Evolutionary conservation across 2,888 invertebrate genomes (phyloP).

Genomic region (Gibbula magus): DNA sequence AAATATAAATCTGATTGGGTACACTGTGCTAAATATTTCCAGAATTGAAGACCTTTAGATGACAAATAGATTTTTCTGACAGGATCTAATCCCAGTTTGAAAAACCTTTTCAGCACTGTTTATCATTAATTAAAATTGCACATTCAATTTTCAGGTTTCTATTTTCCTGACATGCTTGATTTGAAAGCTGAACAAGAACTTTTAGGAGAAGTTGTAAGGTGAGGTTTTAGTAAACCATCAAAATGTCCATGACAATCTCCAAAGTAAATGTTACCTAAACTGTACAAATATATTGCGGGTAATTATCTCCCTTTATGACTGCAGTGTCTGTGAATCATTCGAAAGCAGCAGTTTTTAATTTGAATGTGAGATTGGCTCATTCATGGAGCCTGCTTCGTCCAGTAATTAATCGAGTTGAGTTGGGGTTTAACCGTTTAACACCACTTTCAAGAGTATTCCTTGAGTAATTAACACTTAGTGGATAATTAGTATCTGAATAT

Average conservation of each 20-base stretch:
- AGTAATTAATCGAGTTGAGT: no score
- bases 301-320: no score
- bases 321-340: not conserved
- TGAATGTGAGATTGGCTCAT: not conserved
- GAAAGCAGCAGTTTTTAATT: not conserved
- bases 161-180: constrained; percentile 91
- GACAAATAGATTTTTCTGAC: no score
- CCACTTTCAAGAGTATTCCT: no score
- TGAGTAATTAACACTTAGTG: not conserved
- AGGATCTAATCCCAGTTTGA: no score
- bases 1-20: no score
- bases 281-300: no score
- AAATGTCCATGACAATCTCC: not conserved
- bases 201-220: constrained; percentile 87
- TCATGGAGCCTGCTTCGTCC: not conserved
- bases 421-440: no score
- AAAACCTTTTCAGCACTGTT: no score
- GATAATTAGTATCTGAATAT: no score
- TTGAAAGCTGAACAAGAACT: constrained; percentile 92
- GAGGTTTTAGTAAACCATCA: not conserved
- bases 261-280: not conserved
- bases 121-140: not conserved
- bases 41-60: no score
- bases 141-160: constrained; percentile 81
- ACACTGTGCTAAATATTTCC: no score